Base-by-base conservation (phyloP, 2,797 vertebrate genomes). In the Stomatorhinus walkeri region DNA sequence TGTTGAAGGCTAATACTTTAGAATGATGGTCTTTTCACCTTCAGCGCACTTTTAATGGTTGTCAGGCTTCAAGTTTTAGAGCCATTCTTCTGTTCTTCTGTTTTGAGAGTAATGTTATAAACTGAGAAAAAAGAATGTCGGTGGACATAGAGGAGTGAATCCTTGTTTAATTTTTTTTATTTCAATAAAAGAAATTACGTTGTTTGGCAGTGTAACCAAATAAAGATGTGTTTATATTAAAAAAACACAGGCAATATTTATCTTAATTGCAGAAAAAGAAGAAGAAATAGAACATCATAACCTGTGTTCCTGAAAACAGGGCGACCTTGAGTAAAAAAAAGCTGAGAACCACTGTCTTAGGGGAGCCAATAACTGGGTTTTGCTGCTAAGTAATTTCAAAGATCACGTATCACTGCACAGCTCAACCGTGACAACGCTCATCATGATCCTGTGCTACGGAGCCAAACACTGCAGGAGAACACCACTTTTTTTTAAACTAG, bases 331-430 rank as follows among this genome's bases (percentile, higher is more conserved):
- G 28, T 12, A 14, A 68, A 68, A 68, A 32, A 68, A 68, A 16
- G 64, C 28, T 16, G 28, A 36, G 28, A 72, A 36, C 64, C 64
- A 72, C 64, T 72, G 28, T 76, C 32, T 51, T 68, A 56, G 8
- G 85, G 40, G 86, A 84, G 40, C 16, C 40, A 61, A 83, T 87
- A 84, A 83, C 49, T 61, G 61, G 16, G 40, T 49, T 56, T 81
- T 28, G 43, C 54, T 84, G 72, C 54, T 48, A 83, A 89, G n/a
- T 83, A 43, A 85, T 86, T 86, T 86, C 36, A 68, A 72, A 89
- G 51, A 48, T 85, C 84, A 85, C 28, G 36, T 54, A 87, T 86
- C 43, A 19, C 46, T 89, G 16, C 24, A 46, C 14, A 54, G 81
- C 36, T 22, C 28, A 2, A 86, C 85, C n/a, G 9, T 72, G 89